Conservation (phyloP, 2,113 vertebrate genomes). For the Ptychochromis oligacanthus region DNA sequence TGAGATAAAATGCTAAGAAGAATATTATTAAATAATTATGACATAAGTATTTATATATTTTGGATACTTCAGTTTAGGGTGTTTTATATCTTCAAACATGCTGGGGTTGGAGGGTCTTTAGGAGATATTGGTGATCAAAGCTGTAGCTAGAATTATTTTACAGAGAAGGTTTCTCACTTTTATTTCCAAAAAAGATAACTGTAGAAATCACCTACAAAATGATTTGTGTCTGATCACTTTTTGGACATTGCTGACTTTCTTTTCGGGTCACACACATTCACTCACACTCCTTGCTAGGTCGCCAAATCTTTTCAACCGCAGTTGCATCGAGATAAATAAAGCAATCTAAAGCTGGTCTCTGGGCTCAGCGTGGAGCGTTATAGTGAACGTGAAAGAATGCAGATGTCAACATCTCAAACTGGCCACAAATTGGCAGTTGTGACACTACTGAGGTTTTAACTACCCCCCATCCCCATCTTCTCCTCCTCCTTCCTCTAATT, state of each 20-base stretch:
- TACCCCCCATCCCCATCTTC: slow-evolving; percentile 36
- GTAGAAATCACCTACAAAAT: background rate
- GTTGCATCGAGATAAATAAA: slow-evolving; percentile 75
- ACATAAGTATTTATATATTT: too few relatives aligned
- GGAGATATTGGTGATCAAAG: background rate
- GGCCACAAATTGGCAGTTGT: slow-evolving; percentile 76
- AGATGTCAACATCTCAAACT: slow-evolving; percentile 73
- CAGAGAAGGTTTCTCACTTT: background rate
- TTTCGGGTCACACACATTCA: slow-evolving; percentile 4
- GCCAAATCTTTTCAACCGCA: slow-evolving; percentile 50
- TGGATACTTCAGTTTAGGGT: background rate
- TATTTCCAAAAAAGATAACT: background rate
- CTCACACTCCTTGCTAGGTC: slow-evolving; percentile 12
- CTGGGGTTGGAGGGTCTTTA: background rate
- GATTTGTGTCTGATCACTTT: background rate
- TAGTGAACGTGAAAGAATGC: slow-evolving; percentile 77
- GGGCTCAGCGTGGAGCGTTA: slow-evolving; percentile 6
- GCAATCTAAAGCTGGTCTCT: slow-evolving; percentile 62
- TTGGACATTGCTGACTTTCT: slow-evolving; percentile 1
- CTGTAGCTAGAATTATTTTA: too few relatives aligned
- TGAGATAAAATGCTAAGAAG: background rate
- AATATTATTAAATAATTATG: too few relatives aligned
- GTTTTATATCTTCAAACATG: background rate
- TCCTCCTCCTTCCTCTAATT: background rate
- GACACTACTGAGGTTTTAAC: slow-evolving; percentile 73